Conservation (phyloP, 1,140 invertebrate species). For the Aphidius gifuensis region DNA sequence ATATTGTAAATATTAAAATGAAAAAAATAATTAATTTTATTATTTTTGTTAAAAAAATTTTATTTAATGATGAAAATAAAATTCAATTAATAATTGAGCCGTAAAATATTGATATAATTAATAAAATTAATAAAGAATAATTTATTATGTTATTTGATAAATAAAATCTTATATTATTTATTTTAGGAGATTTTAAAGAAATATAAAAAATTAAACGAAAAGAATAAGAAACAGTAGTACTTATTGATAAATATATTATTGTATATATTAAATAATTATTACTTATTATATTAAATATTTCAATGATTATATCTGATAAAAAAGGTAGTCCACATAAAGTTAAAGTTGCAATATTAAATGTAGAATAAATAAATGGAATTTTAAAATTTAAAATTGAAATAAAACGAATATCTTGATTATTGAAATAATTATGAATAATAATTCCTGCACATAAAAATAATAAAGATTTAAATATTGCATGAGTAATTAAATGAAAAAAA, state of each 20-base stretch:
- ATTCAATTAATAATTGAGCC: conserved; percentile 2
- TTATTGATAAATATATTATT: conserved; percentile 56
- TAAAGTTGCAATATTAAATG: conserved; percentile 56
- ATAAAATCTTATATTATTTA: conserved; percentile 5
- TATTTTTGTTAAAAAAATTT: background rate
- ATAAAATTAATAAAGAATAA: background rate
- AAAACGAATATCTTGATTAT: conserved; percentile 64
- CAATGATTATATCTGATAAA: conserved; percentile 63
- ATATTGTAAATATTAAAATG: background rate
- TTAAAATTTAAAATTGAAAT: conserved; percentile 50
- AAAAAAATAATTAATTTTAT: conserved; percentile 5
- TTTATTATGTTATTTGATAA: background rate
- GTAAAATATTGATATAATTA: conserved; percentile 8
- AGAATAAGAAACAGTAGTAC: conserved; percentile 58
- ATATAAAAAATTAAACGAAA: conserved; percentile 59
- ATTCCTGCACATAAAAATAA: conserved; percentile 62
- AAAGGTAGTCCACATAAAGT: conserved; percentile 59
- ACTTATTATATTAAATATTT: conserved; percentile 51
- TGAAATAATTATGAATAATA: conserved; percentile 61
- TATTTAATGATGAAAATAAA: conserved; percentile 1
- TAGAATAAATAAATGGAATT: conserved; percentile 50
- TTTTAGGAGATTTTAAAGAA: conserved; percentile 35
- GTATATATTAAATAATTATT: conserved; percentile 56
- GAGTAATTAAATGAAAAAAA: conserved; percentile 63
- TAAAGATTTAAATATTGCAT: conserved; percentile 66